Conservation (phyloP, 2,113 vertebrate genomes). For the Cyprinodon brontotheroides region DNA sequence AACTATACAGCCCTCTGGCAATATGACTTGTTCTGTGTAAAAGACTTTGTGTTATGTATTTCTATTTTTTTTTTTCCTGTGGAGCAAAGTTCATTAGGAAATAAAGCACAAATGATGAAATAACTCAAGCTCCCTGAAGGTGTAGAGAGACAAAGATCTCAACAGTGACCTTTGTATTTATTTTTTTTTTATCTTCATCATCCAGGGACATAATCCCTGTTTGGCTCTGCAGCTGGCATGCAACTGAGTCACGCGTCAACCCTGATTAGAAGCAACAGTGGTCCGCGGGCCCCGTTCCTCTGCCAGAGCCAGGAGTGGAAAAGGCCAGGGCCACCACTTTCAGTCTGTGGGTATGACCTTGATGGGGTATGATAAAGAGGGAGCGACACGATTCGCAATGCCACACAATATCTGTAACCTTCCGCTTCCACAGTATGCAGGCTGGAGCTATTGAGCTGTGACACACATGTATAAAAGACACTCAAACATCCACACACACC, state of each 20-base stretch:
- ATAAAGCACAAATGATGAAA: slow-evolving; percentile 52
- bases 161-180: slow-evolving; percentile 72
- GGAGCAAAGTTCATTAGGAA: slow-evolving; percentile 45
- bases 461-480: slow-evolving; percentile 47
- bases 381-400: slow-evolving; percentile 72
- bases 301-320: slow-evolving; percentile 76
- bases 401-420: slow-evolving; percentile 77
- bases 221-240: slow-evolving; percentile 77
- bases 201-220: slow-evolving; percentile 77
- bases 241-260: slow-evolving; percentile 84
- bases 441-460: slow-evolving; percentile 63
- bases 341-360: slow-evolving; percentile 80
- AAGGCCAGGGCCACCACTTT: slow-evolving; percentile 76
- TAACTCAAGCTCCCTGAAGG: slow-evolving; percentile 57
- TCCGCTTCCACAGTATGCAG: slow-evolving; percentile 54
- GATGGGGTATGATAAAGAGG: slow-evolving; percentile 77
- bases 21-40: slow-evolving; percentile 25
- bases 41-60: slow-evolving; percentile 24
- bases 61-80: slow-evolving; percentile 34
- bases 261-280: slow-evolving; percentile 81
- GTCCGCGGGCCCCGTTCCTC: slow-evolving; percentile 73
- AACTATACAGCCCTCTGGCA: slow-evolving; percentile 31
- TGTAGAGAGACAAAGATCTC: slow-evolving; percentile 70
- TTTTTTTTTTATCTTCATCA: slow-evolving; percentile 68
- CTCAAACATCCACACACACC: slow-evolving; percentile 23